Evolutionary conservation across 2,888 invertebrate genomes (phyloP), one percentile per base, ranked within the genome.

Genomic region (Cybosia mesomella): DNA sequence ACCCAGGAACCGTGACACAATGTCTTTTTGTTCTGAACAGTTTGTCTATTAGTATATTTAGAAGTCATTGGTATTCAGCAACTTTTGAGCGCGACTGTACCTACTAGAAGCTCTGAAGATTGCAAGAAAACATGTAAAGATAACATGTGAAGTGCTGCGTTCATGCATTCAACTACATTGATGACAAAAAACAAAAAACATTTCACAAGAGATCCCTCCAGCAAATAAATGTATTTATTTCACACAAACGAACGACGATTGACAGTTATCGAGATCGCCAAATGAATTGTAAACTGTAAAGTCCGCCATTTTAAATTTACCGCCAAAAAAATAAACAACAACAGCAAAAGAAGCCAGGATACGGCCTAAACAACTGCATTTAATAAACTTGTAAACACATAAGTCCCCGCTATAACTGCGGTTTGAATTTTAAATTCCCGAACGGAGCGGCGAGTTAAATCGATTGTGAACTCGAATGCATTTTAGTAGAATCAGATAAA

Each of bases 391-490:
- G 89, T 84, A 78, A 81, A 83, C 83, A 83, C 87, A 87, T 88
- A 89, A 85, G 89, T 87, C 88, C 89, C 91, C 90, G 91, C 89
- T 89, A 85, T 80, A 79, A 68, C 71, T 89, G 90, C 90, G 92
- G 79, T 87, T 85, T 76, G 93, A 93, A 94, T 93, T 92, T 90
- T 83, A 92, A 93, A 92, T 89, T 74, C 49, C 36, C 63, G 82
- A 87, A 87, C 87, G 83, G 82, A 86, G 91, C 91, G 91, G 91
- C 89, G 85, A 91, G 93, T 93, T 93, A 90, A 94, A 93, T 94
- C 90, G 92, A 80, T 85, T 86, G 91, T 89, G 83, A 89, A 89
- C 83, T 86, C 85, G 84, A 90, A 91, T 92, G 91, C 91, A 91
- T 85, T 92, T 90, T 89, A 84, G 83, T 85, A 83, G 87, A 90